These are phyloP conservation scores for Macrocentrus cingulum DNA, from an alignment of 1,140 invertebrate genomes.

Conservation along the genomic window DNA sequence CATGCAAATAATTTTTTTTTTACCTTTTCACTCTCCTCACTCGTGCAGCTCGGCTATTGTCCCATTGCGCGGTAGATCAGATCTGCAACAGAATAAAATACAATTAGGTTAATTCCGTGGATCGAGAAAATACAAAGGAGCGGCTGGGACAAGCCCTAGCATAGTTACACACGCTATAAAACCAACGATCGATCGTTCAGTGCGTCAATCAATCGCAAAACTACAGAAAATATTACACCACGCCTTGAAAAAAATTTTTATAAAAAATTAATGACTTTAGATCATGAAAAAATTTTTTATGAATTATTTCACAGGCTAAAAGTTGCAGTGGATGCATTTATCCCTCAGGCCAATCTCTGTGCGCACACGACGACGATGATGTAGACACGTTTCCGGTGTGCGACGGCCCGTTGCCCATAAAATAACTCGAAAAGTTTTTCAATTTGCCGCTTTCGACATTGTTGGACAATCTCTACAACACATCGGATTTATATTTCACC, in stretches of 20 bases:
- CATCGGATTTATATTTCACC: too few relatives aligned
- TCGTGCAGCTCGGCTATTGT: neutral
- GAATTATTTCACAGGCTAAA: neutral
- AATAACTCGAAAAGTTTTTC: constrained; percentile 31
- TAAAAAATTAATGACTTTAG: too few relatives aligned
- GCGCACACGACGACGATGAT: neutral
- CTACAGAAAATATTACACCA: too few relatives aligned
- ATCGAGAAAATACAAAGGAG: neutral
- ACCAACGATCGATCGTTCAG: too few relatives aligned
- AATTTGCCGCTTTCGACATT: constrained; percentile 20
- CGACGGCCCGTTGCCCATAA: constrained; percentile 6
- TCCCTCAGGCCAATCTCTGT: constrained; percentile 4
- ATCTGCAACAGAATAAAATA: neutral
- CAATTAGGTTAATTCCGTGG: neutral
- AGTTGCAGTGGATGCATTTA: neutral
- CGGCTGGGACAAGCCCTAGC: too few relatives aligned
- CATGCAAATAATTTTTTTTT: neutral
- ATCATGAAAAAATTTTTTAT: too few relatives aligned
- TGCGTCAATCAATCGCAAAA: too few relatives aligned
- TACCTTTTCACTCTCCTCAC: neutral
- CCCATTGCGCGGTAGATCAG: neutral
- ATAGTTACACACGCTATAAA: too few relatives aligned
- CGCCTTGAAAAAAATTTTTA: too few relatives aligned
- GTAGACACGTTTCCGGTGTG: constrained; percentile 12
- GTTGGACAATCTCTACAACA: constrained; percentile 4